A percentile compares a stretch with the other conserved stretches of the same genome.
phyloP scores from a whole-genome alignment of 2,797 vertebrate species.

The Synanceia verrucosa region DNA sequence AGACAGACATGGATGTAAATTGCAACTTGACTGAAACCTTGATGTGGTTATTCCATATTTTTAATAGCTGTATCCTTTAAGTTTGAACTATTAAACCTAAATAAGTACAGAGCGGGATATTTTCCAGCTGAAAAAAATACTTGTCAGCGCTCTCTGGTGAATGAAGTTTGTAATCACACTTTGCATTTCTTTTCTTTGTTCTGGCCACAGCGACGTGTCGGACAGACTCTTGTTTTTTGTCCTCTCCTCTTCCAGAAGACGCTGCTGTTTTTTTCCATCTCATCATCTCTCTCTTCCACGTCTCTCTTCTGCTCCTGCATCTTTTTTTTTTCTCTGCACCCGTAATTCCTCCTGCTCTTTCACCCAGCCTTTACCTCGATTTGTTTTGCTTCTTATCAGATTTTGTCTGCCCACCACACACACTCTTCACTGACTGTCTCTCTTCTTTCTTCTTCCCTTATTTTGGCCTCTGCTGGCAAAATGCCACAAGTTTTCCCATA shows the following conservation, averaged over 20 bases:
- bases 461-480: slow-evolving; percentile 71
- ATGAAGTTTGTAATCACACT: neutral
- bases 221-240: neutral
- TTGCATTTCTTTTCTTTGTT: neutral
- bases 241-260: neutral
- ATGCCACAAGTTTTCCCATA: slow-evolving; percentile 70
- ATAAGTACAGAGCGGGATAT: neutral
- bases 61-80: too few relatives aligned
- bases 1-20: neutral
- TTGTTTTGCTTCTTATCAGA: slow-evolving; percentile 66
- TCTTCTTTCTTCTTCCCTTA: slow-evolving; percentile 47
- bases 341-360: slow-evolving; percentile 58
- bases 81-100: neutral
- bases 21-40: neutral
- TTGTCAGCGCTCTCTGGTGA: slow-evolving; percentile 30
- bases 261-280: neutral
- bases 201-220: neutral
- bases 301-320: neutral
- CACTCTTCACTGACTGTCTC: neutral
- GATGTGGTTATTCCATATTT: too few relatives aligned
- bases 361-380: slow-evolving; percentile 66
- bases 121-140: neutral
- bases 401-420: slow-evolving; percentile 26
- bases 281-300: neutral
- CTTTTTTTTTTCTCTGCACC: neutral